These are phyloP conservation scores for Cremastinae sp. DNA, from an alignment of 2,888 invertebrate species.

Conservation along the genomic window DNA sequence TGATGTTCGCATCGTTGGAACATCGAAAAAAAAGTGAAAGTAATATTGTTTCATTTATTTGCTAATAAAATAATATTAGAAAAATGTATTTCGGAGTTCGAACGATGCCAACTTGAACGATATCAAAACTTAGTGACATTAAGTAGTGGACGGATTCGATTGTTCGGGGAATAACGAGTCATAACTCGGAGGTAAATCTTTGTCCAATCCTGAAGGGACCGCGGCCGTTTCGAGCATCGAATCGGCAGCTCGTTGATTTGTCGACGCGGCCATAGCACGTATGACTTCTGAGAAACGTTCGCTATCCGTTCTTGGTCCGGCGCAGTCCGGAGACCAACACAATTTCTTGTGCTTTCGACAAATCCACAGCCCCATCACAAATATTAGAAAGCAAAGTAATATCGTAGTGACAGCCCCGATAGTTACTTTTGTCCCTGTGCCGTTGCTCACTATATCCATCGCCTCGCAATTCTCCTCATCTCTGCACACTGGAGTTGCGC, in stretches of 20 bases:
- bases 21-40: too few species aligned
- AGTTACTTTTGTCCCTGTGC: constrained; percentile 79
- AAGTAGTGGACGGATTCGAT: constrained; percentile 69
- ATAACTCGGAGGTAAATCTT: constrained; percentile 83
- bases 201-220: constrained; percentile 78
- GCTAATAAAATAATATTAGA: too few species aligned
- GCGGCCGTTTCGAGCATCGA: constrained; percentile 77
- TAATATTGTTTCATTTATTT: background rate
- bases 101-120: too few species aligned
- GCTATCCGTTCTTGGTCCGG: constrained; percentile 72
- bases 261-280: constrained; percentile 69
- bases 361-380: constrained; percentile 81
- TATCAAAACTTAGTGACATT: constrained; percentile 45
- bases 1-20: too few species aligned
- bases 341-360: constrained; percentile 80
- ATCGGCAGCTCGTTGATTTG: constrained; percentile 72
- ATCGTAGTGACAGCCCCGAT: constrained; percentile 81
- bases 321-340: constrained; percentile 81
- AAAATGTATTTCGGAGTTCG: too few species aligned
- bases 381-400: constrained; percentile 80
- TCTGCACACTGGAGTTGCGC: constrained; percentile 78
- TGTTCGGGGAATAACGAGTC: constrained; percentile 82
- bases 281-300: constrained; percentile 65
- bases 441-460: constrained; percentile 66
- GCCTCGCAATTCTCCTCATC: constrained; percentile 80